A percentile compares a stretch with the other conserved stretches of the same genome.
These are phyloP conservation scores for Megaceryle maxima DNA, from an alignment of 2,113 vertebrate genomes.

Conservation along the genomic window DNA sequence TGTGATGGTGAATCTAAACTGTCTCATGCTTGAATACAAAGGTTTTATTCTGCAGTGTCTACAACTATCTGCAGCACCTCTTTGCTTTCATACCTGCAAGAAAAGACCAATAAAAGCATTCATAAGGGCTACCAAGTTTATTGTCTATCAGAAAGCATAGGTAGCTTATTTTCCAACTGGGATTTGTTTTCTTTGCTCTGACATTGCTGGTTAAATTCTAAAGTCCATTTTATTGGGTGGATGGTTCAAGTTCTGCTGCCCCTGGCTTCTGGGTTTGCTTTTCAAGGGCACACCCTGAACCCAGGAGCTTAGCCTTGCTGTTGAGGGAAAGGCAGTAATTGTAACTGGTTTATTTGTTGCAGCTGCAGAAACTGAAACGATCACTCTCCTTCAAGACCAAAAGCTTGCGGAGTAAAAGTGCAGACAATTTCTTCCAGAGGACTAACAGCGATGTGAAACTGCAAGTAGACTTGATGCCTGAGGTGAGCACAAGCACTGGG, in stretches of 20 bases:
- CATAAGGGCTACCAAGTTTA: not conserved
- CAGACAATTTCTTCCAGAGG: slow-evolving; percentile 95
- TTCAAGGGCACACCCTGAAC: not conserved
- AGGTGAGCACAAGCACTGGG: slow-evolving; percentile 85
- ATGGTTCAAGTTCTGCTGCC: not conserved
- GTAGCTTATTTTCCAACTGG: not conserved
- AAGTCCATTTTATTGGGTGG: not conserved
- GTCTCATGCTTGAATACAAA: not conserved
- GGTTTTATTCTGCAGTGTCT: not conserved
- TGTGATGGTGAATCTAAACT: not conserved
- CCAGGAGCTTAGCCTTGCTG: not conserved
- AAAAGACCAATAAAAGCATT: not conserved
- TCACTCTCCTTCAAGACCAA: slow-evolving; percentile 99
- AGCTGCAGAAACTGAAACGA: slow-evolving; percentile 95
- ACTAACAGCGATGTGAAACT: slow-evolving; percentile 84
- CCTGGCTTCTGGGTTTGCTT: not conserved
- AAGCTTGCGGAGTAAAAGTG: slow-evolving; percentile 96
- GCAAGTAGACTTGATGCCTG: slow-evolving; percentile 80
- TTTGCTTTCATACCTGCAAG: not conserved
- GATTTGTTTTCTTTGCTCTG: not conserved
- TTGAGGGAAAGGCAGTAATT: not conserved
- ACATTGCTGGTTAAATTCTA: not conserved
- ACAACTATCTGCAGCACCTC: not conserved
- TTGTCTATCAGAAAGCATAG: not conserved
- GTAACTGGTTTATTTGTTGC: slow-evolving; percentile 62